phyloP scores from a whole-genome alignment of 1,140 invertebrate genomes.

The Paraescarpia echinospica region DNA sequence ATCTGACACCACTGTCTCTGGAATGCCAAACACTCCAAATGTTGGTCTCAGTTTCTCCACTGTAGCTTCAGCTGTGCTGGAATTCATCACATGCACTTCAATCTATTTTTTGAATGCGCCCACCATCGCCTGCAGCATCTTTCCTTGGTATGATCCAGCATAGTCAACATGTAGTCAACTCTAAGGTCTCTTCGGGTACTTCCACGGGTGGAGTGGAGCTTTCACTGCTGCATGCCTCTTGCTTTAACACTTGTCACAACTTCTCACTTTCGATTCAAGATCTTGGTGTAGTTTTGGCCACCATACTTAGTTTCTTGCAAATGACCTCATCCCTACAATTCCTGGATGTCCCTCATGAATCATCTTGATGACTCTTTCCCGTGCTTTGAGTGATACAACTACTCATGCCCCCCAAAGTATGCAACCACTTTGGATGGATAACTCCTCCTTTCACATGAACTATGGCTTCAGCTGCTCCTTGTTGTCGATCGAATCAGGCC shows the following conservation, averaged over 20 bases:
- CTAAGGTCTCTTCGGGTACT: conserved; percentile 52
- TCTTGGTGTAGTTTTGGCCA: conserved; percentile 15
- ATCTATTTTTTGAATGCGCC: conserved; percentile 15
- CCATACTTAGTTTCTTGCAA: too few relatives aligned
- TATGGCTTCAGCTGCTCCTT: not conserved
- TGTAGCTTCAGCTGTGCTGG: not conserved
- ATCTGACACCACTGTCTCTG: conserved; percentile 34
- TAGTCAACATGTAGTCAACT: conserved; percentile 61
- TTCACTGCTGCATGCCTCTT: conserved; percentile 32
- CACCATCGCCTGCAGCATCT: conserved; percentile 41
- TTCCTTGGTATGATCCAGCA: conserved; percentile 53
- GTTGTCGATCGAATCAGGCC: not conserved
- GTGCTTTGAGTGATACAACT: not conserved
- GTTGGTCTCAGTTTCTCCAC: not conserved
- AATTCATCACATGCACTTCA: conserved; percentile 9
- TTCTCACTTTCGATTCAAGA: not conserved
- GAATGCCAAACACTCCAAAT: conserved; percentile 9
- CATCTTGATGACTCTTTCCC: not conserved
- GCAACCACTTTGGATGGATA: not conserved
- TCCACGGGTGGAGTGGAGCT: conserved; percentile 46
- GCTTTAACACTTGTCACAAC: conserved; percentile 38
- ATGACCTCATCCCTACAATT: too few relatives aligned
- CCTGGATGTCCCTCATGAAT: conserved; percentile 21
- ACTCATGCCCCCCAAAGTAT: too few relatives aligned
- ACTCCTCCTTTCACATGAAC: not conserved